Evolutionary conservation across 1,140 invertebrate species (phyloP).

Genomic region (Triops longicaudatus): DNA sequence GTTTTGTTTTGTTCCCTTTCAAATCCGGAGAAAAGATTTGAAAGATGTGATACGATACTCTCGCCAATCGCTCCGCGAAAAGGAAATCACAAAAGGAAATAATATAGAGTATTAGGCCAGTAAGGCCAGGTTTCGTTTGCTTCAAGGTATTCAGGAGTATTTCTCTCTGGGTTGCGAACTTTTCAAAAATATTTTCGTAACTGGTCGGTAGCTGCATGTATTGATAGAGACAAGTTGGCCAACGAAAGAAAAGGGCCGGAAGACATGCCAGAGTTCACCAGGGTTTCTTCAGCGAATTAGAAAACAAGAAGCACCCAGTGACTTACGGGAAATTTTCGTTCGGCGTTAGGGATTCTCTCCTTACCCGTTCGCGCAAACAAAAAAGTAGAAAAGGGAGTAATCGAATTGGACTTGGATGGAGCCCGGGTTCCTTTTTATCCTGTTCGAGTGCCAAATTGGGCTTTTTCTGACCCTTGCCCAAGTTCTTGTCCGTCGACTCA

Average conservation of each 20-base stretch:
- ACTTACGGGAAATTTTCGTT: neutral
- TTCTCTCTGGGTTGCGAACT: no score
- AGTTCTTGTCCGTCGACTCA: neutral
- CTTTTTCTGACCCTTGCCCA: neutral
- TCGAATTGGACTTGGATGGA: conserved; percentile 3
- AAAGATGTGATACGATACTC: no score
- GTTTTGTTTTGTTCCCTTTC: no score
- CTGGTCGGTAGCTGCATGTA: neutral
- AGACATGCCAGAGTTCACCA: neutral
- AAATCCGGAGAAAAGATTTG: no score
- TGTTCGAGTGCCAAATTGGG: neutral
- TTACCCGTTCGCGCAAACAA: neutral
- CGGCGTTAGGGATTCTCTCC: neutral
- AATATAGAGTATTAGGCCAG: no score
- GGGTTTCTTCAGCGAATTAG: neutral
- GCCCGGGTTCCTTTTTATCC: neutral
- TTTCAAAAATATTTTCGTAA: no score
- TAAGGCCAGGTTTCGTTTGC: no score
- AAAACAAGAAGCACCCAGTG: neutral
- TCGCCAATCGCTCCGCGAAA: no score
- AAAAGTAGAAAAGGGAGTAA: neutral
- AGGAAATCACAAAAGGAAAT: no score
- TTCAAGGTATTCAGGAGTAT: no score
- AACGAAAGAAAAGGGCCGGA: neutral
- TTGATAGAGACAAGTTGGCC: neutral